phyloP scores from a whole-genome alignment of 1,140 invertebrate species.

The Sycobia sp. region DNA sequence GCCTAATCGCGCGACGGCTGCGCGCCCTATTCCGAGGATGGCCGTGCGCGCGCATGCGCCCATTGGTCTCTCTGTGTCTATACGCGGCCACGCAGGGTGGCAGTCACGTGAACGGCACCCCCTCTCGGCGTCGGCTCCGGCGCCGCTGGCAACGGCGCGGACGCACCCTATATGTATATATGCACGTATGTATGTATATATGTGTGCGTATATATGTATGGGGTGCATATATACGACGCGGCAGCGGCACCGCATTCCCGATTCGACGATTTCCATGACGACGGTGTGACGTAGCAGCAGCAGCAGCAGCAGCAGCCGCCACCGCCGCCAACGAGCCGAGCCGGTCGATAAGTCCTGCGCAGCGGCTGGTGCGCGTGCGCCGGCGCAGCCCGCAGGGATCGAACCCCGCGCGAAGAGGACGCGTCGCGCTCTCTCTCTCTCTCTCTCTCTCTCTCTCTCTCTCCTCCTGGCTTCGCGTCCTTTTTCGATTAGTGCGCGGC shows the following conservation, averaged over 20 bases:
- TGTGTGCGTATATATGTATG: no score
- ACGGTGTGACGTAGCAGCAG: conserved; percentile 28
- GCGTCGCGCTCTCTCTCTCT: no score
- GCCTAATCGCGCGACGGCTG: conserved; percentile 26
- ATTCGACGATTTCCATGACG: conserved; percentile 32
- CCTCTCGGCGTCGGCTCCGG: not conserved
- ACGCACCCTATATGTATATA: not conserved
- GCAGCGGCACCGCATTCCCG: conserved; percentile 9
- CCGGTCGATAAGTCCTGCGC: conserved; percentile 20
- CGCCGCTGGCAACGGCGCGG: not conserved
- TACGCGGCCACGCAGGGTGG: no score
- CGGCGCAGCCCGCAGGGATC: not conserved
- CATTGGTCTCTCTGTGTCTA: no score
- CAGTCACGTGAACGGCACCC: not conserved
- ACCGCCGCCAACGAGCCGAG: not conserved
- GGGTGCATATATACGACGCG: not conserved
- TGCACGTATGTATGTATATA: not conserved
- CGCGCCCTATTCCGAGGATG: not conserved
- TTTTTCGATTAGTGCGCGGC: no score
- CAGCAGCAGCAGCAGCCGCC: no score
- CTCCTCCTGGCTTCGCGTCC: no score
- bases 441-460: no score
- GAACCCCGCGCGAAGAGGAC: no score
- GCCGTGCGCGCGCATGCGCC: not conserved
- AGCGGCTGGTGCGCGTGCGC: not conserved